A percentile compares a stretch with the other conserved stretches of the same genome.
Conservation (phyloP, 2,797 vertebrate species). For the Petrocephalus sullivani region DNA sequence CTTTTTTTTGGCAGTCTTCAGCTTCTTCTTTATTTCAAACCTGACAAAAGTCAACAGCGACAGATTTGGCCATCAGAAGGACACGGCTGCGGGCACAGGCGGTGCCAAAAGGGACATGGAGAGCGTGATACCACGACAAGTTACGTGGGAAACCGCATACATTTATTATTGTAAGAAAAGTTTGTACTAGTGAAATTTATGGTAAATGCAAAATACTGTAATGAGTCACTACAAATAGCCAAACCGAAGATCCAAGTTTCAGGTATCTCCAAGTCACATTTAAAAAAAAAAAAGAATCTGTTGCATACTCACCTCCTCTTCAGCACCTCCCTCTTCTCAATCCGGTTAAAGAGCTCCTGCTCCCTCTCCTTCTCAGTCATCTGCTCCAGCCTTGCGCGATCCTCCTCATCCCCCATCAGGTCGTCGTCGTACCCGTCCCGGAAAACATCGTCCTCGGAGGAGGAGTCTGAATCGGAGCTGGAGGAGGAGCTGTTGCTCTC, state of each 20-base stretch:
- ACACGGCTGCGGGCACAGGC: neutral
- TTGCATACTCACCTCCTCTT: constrained; percentile 79
- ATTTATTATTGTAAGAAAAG: neutral
- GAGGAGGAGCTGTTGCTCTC: constrained; percentile 96
- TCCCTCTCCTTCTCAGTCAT: constrained; percentile 98
- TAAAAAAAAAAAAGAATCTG: neutral
- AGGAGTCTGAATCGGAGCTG: constrained; percentile 90
- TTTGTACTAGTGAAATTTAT: neutral
- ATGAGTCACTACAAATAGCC: neutral
- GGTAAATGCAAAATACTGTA: neutral
- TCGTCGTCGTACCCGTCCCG: constrained; percentile 95
- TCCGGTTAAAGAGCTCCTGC: constrained; percentile 94
- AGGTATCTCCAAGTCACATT: neutral
- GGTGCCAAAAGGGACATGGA: neutral
- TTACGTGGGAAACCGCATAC: neutral
- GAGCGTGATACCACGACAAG: neutral
- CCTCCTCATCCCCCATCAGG: constrained; percentile 95
- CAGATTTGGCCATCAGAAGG: neutral
- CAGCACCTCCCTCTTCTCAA: constrained; percentile 95
- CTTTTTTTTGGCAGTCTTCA: constrained; percentile 97
- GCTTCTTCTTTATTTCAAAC: constrained; percentile 98
- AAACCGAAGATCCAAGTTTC: neutral
- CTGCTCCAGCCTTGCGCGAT: constrained; percentile 89
- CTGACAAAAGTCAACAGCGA: constrained; percentile 50
- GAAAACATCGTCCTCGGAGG: constrained; percentile 94